Evolutionary conservation across 2,888 invertebrate species (phyloP), one percentile per base, ranked within the genome.

Genomic region (Brenthis hecate): DNA sequence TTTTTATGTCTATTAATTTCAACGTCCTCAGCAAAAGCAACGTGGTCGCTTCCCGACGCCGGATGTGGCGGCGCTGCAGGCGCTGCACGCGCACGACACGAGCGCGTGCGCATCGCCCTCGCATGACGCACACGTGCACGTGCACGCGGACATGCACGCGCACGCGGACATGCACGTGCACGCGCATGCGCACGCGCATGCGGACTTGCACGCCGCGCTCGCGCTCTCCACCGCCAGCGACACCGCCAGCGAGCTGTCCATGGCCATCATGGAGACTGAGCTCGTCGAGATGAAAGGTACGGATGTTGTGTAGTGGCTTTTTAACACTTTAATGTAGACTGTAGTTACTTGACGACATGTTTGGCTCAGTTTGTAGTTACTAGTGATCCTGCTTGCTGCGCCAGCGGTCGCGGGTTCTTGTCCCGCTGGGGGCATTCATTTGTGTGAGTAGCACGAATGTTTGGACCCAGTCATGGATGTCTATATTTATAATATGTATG

Each of bases 221-320:
- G 97, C 97, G 32, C 94, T 98, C 71, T 98, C 98, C 54, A 97
- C 98, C 6, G 98, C 98, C 91, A 98, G 98, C 70, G 98, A 98
- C 89, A 97, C 97, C 84, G 98, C 97, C 88, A 98, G 97, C 85
- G 96, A 97, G 87, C 95, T 96, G 75, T 96, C 96, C 58, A 94
- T 96, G 75, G 95, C 96, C 91, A 92, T 96, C 81, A 94, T 96
- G 94, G 95, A 95, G 82, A 95, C 94, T 79, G 95, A 96, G 78
- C 84, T 89, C 19, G 85, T 86, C 1, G 88, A 90, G 73, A 81
- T 89, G 81, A 91, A 66, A 50, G 66, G 66, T 66, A 28, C 4
- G 8, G n/a, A 28, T 23, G 28, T 0, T 50, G 28, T 50, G 50
- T 50, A 3, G 1, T 6, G n/a, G 50, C 13, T 50, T 3, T 50